Evolutionary conservation across 1,140 invertebrate genomes (phyloP).

Genomic region (Lamellibrachia luymesi): DNA sequence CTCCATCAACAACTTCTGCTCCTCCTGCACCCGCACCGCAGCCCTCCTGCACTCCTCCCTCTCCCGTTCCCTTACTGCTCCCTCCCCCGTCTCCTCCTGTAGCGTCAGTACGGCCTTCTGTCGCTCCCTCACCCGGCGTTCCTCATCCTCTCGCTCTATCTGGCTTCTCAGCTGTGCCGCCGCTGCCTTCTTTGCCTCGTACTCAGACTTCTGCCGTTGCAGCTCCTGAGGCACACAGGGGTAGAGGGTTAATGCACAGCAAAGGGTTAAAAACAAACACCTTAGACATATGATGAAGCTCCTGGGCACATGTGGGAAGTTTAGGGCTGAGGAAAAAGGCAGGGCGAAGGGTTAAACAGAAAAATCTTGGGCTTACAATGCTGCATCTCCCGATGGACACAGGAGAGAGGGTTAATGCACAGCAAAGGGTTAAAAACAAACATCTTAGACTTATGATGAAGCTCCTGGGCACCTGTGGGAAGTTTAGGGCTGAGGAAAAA

Average conservation of each 20-base stretch:
- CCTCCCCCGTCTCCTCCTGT: too few relatives aligned
- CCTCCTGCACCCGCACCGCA: conserved; percentile 45
- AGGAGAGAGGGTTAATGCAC: too few relatives aligned
- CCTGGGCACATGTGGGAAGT: too few relatives aligned
- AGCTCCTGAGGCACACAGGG: conserved; percentile 37
- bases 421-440: too few relatives aligned
- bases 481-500: background rate
- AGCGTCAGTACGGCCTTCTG: background rate
- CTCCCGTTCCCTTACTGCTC: conserved; percentile 30
- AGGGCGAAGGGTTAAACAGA: too few relatives aligned
- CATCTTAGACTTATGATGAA: too few relatives aligned
- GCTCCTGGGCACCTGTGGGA: background rate
- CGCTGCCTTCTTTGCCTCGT: conserved; percentile 45
- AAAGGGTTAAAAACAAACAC: too few relatives aligned
- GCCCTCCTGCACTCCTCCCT: conserved; percentile 39
- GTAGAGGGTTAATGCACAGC: too few relatives aligned
- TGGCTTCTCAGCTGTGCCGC: conserved; percentile 43
- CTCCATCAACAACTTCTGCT: conserved; percentile 42
- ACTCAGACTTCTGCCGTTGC: conserved; percentile 47
- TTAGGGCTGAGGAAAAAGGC: too few relatives aligned
- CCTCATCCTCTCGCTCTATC: conserved; percentile 32
- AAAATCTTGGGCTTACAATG: too few relatives aligned
- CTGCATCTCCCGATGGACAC: too few relatives aligned
- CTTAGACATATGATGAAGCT: too few relatives aligned
- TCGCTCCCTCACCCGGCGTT: background rate